Evolutionary conservation across 2,888 invertebrate genomes (phyloP).

Genomic region (Temnothorax rugatulus): DNA sequence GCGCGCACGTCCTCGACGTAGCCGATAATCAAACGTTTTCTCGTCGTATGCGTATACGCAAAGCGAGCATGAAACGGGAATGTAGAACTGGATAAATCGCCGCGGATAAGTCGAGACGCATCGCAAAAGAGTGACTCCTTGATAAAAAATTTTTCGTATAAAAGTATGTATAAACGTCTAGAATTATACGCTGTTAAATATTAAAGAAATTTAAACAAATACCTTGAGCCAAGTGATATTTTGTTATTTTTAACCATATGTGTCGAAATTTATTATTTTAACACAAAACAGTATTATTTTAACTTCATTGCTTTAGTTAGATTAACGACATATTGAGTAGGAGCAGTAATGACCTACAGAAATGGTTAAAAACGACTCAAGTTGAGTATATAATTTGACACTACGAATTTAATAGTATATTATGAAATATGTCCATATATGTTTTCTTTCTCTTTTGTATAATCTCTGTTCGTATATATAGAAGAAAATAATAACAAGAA

Average conservation of each 20-base stretch:
- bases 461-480: not conserved
- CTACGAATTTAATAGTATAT: too few species aligned
- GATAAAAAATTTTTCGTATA: not conserved
- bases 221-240: too few species aligned
- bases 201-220: too few species aligned
- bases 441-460: not conserved
- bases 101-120: not conserved
- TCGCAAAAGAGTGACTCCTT: not conserved
- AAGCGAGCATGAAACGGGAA: not conserved
- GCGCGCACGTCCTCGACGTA: conserved; percentile 23
- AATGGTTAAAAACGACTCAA: too few species aligned
- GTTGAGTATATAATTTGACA: too few species aligned
- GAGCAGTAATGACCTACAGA: too few species aligned
- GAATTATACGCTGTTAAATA: not conserved
- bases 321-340: too few species aligned
- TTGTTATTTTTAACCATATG: too few species aligned
- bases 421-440: too few species aligned
- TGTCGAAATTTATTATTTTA: too few species aligned
- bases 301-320: too few species aligned
- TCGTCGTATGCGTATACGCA: conserved; percentile 49
- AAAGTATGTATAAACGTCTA: not conserved
- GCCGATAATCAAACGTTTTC: conserved; percentile 70
- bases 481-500: not conserved
- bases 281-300: too few species aligned
- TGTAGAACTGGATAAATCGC: not conserved